Evolutionary conservation across 2,797 vertebrate genomes (phyloP), one percentile per base, ranked within the genome.

Genomic region (Pterois miles): DNA sequence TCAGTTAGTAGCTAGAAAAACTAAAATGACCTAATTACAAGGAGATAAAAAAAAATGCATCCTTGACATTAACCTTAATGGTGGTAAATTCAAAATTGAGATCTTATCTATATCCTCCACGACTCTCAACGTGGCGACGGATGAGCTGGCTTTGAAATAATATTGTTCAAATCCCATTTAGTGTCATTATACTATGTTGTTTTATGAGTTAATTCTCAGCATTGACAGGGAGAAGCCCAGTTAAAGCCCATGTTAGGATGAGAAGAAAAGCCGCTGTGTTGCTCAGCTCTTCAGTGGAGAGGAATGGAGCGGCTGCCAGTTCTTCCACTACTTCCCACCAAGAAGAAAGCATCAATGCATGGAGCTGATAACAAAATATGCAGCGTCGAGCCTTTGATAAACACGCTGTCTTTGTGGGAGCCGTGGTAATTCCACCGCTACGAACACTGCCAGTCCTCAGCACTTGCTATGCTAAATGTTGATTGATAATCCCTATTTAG

Each of bases 321-420:
- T 76, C 63, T 59, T 77, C 80, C 65, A 75, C 54, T 46, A 59
- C 67, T 71, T 80, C 74, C 85, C 68, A 76, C 79, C 83, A 71
- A 89, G 76, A 83, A 70, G 62, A 71, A 83, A 62, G 65, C 71
- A 27, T 83, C 77, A 65, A 82, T 91, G 92, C 79, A 86, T 27
- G 9, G 63, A 69, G 77, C 88, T 86, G 91, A 92, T 93, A 93
- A 93, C 78, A 74, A 83, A 82, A 74, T 75, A 59, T 87, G 88
- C 85, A 76, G 68, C 64, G 66, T 87, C 81, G 70, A 85, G 86
- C 72, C 81, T 86, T 83, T 83, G 82, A 90, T 91, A 92, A 93
- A 89, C 85, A 88, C 76, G 76, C 83, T 66, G 70, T 82, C 71
- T 84, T 81, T 64, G 73, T 69, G 63, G 13, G 58, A 76, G 57